A percentile compares a stretch with the other conserved stretches of the same genome.
phyloP scores from a whole-genome alignment of 2,113 vertebrate genomes.

The Podarcis cretensis region DNA sequence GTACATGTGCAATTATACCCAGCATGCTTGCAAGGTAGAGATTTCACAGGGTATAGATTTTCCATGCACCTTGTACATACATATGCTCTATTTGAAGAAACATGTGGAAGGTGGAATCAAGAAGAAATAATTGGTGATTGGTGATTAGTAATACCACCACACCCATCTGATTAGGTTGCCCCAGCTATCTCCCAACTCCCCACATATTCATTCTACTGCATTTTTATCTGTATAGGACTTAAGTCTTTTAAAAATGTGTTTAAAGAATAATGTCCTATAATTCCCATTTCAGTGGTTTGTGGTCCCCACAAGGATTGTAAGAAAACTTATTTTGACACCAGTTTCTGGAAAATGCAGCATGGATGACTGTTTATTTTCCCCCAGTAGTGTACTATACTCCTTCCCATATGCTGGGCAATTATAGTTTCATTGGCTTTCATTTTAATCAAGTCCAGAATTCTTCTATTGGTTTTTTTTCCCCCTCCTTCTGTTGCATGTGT shows the following conservation, averaged over 20 bases:
- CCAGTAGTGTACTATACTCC: neutral
- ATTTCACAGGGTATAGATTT: too few relatives aligned
- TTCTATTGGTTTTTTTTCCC: neutral
- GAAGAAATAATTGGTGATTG: too few relatives aligned
- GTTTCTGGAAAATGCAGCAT: neutral
- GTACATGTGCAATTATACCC: too few relatives aligned
- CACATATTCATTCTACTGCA: neutral
- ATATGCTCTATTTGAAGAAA: neutral
- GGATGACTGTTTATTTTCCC: neutral
- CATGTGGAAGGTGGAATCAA: neutral
- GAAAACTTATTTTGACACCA: neutral
- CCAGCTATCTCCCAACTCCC: too few relatives aligned
- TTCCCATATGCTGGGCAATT: neutral
- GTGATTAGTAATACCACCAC: too few relatives aligned
- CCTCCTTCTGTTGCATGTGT: neutral
- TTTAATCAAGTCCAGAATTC: neutral
- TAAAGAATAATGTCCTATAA: neutral
- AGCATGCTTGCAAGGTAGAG: too few relatives aligned
- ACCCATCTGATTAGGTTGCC: too few relatives aligned
- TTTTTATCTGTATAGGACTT: neutral
- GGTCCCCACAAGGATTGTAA: neutral
- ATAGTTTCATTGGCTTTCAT: fast-evolving
- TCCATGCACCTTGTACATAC: too few relatives aligned
- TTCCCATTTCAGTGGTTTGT: neutral
- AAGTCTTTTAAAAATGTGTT: neutral